Conservation (phyloP, 2,888 invertebrate species). For the Aporophyla lueneburgensis region DNA sequence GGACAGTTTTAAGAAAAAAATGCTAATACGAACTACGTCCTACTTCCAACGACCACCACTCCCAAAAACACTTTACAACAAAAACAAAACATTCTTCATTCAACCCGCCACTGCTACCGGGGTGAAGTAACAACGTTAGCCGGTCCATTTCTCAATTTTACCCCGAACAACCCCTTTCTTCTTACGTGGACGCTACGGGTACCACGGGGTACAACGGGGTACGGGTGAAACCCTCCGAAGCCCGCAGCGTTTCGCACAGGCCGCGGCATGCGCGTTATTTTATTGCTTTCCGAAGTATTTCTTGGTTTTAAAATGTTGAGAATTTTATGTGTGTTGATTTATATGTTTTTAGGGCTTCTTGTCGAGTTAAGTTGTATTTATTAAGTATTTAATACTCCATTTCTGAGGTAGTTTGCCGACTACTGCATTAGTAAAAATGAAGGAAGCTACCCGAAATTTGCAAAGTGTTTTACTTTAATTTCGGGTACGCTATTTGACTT, state of each 20-base stretch:
- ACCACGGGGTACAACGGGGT: conserved; percentile 36
- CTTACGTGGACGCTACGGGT: conserved; percentile 79
- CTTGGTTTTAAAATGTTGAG: conserved; percentile 70
- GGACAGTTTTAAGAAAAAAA: too few species aligned
- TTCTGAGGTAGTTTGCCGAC: not conserved
- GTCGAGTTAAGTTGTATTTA: not conserved
- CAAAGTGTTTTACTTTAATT: not conserved
- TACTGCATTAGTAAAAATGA: not conserved
- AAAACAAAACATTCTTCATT: conserved; percentile 88
- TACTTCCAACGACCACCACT: conserved; percentile 62
- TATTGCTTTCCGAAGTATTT: conserved; percentile 84
- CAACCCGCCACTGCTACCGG: conserved; percentile 81
- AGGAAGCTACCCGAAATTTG: not conserved
- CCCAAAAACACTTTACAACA: conserved; percentile 71
- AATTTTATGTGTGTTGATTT: conserved; percentile 63
- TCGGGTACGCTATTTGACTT: not conserved
- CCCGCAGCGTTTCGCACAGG: conserved; percentile 80
- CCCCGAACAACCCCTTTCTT: conserved; percentile 81
- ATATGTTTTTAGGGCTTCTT: conserved; percentile 32
- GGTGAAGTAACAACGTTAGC: conserved; percentile 89
- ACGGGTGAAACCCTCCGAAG: conserved; percentile 83
- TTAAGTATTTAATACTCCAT: not conserved
- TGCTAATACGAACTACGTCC: not conserved
- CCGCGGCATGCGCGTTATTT: conserved; percentile 80
- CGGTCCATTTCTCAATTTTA: conserved; percentile 91